phyloP scores from a whole-genome alignment of 2,113 vertebrate species.

The Malurus alboscapulatus region DNA sequence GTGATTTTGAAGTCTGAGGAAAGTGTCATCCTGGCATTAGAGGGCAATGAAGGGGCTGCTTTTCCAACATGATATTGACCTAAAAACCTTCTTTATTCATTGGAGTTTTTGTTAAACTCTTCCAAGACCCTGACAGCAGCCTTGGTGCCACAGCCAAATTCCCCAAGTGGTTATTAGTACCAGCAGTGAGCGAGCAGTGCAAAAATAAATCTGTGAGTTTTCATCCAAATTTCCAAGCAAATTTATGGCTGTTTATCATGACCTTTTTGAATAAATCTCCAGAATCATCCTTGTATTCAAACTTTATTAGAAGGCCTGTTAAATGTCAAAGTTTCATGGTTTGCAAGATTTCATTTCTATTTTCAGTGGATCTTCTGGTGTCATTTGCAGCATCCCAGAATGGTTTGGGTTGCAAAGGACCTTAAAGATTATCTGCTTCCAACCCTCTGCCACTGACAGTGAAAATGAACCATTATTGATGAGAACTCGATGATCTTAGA shows the following conservation, averaged over 20 bases:
- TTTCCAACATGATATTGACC: background rate
- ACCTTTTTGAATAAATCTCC: background rate
- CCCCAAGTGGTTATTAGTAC: background rate
- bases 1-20: background rate
- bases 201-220: background rate
- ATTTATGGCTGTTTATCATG: background rate
- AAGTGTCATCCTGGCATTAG: background rate
- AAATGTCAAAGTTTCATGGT: background rate
- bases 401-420: background rate
- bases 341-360: background rate
- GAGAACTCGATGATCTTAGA: background rate
- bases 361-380: background rate
- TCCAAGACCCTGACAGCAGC: background rate
- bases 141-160: background rate
- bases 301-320: background rate
- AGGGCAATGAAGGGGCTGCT: background rate
- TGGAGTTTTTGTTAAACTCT: background rate
- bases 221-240: background rate
- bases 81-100: background rate
- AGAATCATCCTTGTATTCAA: background rate
- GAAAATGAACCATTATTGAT: background rate
- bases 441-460: background rate
- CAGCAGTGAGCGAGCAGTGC: background rate
- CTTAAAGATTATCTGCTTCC: background rate
- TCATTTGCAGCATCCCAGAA: background rate